Evolutionary conservation across 2,888 invertebrate species (phyloP).

Genomic region (Embidobia sp.): DNA sequence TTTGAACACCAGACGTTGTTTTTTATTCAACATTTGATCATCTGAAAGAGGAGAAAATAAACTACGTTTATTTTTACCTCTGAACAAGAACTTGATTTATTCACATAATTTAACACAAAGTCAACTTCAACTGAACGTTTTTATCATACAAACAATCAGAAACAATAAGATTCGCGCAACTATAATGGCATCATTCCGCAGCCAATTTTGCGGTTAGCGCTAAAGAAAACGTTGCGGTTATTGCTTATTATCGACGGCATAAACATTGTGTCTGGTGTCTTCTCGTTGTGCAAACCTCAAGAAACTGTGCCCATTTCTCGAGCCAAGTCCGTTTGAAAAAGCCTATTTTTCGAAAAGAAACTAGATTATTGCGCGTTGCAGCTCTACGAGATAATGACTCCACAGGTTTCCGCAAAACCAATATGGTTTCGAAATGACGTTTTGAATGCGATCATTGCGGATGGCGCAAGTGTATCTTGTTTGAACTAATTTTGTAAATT

Average conservation of each 20-base stretch:
- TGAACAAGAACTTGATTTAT: too few relatives aligned
- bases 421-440: constrained; percentile 47
- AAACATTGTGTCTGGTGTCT: constrained; percentile 48
- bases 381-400: constrained; percentile 46
- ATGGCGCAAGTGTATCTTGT: constrained; percentile 29
- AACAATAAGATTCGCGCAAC: constrained; percentile 22
- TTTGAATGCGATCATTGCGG: constrained; percentile 36
- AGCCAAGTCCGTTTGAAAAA: constrained; percentile 38
- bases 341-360: constrained; percentile 41
- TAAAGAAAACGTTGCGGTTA: constrained; percentile 57
- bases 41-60: too few relatives aligned
- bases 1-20: too few relatives aligned
- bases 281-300: constrained; percentile 49
- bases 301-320: constrained; percentile 36
- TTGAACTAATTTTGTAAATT: constrained; percentile 18
- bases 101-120: neutral
- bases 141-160: neutral
- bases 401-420: constrained; percentile 45
- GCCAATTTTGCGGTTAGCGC: constrained; percentile 36
- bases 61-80: too few relatives aligned
- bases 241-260: constrained; percentile 51
- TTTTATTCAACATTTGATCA: too few relatives aligned
- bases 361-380: constrained; percentile 54
- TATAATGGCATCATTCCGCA: constrained; percentile 28
- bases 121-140: too few relatives aligned